Percentiles rank a stretch among this genome's conserved stretches.
These are phyloP conservation scores for Akabosia matsudoensis DNA, from an alignment of 1,140 invertebrate species.

Conservation along the genomic window DNA sequence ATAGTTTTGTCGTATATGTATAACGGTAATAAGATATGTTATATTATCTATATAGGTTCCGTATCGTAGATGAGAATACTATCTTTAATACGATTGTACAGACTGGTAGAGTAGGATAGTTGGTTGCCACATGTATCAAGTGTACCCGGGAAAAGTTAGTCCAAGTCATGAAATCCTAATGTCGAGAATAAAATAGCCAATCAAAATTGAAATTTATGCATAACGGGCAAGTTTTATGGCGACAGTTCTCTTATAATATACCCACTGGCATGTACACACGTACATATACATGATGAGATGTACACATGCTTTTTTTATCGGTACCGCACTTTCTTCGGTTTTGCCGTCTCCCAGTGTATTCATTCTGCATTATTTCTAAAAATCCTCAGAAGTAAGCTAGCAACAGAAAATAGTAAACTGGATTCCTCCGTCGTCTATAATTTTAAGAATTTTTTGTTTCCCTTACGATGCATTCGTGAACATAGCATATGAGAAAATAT, in stretches of 20 bases:
- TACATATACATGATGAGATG: neutral
- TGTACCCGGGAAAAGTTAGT: neutral
- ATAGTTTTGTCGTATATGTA: no score
- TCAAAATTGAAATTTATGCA: slow-evolving; percentile 25
- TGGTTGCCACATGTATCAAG: no score
- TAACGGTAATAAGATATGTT: no score
- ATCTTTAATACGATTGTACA: no score
- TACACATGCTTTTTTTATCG: neutral
- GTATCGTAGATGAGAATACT: no score
- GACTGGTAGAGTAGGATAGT: no score
- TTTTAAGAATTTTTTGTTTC: neutral
- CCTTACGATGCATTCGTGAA: no score
- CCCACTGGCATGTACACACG: slow-evolving; percentile 20
- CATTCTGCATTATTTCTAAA: no score
- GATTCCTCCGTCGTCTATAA: neutral
- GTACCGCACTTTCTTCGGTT: neutral
- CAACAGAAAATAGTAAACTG: neutral
- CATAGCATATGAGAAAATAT: neutral
- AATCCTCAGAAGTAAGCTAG: no score
- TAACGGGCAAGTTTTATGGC: slow-evolving; percentile 23
- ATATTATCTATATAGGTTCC: no score
- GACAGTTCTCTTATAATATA: slow-evolving; percentile 21
- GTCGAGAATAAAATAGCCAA: slow-evolving; percentile 22
- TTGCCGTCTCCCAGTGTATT: neutral
- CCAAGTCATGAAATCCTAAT: slow-evolving; percentile 22